Conservation (phyloP, 1,140 invertebrate genomes). For the Eciton burchellii region DNA sequence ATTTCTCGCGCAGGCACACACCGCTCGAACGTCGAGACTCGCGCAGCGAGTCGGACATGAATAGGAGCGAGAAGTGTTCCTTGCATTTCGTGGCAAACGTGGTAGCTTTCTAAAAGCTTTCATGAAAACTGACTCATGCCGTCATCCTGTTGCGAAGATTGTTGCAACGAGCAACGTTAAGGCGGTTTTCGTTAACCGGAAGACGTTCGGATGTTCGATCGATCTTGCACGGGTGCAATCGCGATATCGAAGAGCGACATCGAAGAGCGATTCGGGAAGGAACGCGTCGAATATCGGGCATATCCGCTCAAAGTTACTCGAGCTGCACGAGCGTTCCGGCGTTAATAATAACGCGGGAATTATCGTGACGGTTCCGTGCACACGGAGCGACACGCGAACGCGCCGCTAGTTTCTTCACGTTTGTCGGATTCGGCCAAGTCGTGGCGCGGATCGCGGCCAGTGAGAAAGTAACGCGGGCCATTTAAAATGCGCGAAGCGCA, state of each 20-base stretch:
- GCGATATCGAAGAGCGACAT: too few relatives aligned
- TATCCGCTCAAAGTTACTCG: too few relatives aligned
- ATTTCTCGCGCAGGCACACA: slow-evolving; percentile 33
- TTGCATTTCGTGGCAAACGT: background rate
- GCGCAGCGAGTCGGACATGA: background rate
- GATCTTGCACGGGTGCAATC: background rate
- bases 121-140: slow-evolving; percentile 11
- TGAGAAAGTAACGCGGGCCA: slow-evolving; percentile 23
- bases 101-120: slow-evolving; percentile 18
- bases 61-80: background rate
- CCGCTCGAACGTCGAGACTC: slow-evolving; percentile 1
- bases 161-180: background rate
- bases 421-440: slow-evolving; percentile 7
- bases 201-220: background rate
- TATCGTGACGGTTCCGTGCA: background rate
- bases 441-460: background rate
- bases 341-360: slow-evolving; percentile 20
- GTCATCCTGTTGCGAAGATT: background rate
- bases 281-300: too few relatives aligned
- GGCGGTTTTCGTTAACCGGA: background rate
- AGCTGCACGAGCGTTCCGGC: too few relatives aligned
- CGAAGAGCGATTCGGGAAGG: too few relatives aligned
- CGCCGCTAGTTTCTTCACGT: background rate
- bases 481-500: background rate
- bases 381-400: background rate